Evolutionary conservation across 2,113 vertebrate genomes (phyloP), one percentile per base, ranked within the genome.

Genomic region (Plecturocebus donacophilus): DNA sequence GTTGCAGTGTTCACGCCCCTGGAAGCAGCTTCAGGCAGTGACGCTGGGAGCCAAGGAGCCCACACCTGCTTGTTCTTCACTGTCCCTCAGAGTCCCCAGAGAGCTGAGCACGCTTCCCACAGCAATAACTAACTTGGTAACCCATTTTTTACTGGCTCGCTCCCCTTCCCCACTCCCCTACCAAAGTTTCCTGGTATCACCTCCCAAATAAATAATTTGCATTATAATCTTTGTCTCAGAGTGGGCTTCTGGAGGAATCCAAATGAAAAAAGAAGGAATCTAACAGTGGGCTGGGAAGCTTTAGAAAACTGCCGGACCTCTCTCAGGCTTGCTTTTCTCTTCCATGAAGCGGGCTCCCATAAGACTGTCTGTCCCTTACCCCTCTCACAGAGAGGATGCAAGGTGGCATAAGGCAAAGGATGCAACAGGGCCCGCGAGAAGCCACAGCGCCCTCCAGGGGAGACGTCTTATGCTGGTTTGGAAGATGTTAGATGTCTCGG

Each of bases 321-420:
- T 14, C 52, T 47, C 68, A 16, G 38, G 21, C 38, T 61, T 35
- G n/a, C 30, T 75, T 54, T 35, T 12, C 14, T 47, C 77, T 12
- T 70, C 47, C 38, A 0, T 49, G n/a, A 77, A 68, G 40, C 68
- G 54, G 42, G 56, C 25, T 20, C 73, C 5, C 45, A 1, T 3
- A 42, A 20, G 12, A 35, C 61, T 14, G 12, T 64, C 71, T 11
- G 40, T 8, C n/a, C 56, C 40, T 16, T 11, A 7, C 5, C 73
- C 45, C 19, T 35, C n/a, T 13, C 77, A 2, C 19, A 11, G 6
- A 25, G 19, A 19, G 2, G 75, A n/a, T 0, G 0, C 11, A 2
- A 54, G 58, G 27, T 5, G 13, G 27, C 0, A 14, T 7, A 17
- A 38, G 54, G 20, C 10, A 4, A 6, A 1, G 52, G 80, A 8